Evolutionary conservation across 53 echinoderm and acorn worm genomes (phyloP).

Genomic region (Hippasteria phrygiana): DNA sequence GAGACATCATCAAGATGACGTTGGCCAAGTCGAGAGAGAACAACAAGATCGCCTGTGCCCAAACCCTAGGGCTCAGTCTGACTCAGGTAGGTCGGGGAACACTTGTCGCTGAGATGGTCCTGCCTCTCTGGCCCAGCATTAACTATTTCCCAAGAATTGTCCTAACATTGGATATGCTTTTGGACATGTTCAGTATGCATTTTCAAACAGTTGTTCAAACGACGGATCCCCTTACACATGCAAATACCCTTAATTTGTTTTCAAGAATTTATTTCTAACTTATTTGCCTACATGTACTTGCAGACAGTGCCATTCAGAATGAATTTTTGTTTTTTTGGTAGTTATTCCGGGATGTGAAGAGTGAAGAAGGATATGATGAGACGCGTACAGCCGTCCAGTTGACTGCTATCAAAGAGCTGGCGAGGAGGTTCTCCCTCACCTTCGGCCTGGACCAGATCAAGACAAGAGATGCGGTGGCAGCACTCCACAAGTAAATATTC

Average conservation of each 20-base stretch:
- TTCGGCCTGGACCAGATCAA: conserved; percentile 99
- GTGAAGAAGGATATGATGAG: conserved; percentile 91
- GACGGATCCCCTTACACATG: too few species aligned
- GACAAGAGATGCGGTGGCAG: conserved; percentile 98
- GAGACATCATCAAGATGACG: conserved; percentile 99
- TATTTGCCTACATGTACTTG: too few species aligned
- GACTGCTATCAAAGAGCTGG: conserved; percentile 98
- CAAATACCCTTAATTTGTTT: too few species aligned
- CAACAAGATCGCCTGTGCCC: conserved; percentile 98
- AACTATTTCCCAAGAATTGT: too few species aligned
- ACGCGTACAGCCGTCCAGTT: conserved; percentile 83
- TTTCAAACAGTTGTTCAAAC: too few species aligned
- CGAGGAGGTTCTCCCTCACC: conserved; percentile 92
- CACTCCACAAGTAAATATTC: conserved; percentile 90
- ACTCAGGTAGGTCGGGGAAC: conserved; percentile 75
- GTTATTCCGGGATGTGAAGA: conserved; percentile 98
- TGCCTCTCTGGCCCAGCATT: too few species aligned
- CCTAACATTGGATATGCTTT: too few species aligned
- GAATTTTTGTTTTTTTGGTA: not conserved
- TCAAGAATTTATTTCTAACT: too few species aligned
- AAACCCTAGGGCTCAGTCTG: conserved; percentile 94
- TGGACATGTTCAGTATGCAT: too few species aligned
- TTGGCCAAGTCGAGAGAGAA: conserved; percentile 96
- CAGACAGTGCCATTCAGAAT: too few species aligned
- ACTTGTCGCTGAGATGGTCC: not conserved